A percentile compares a stretch with the other conserved stretches of the same genome.
Conservation (phyloP, 2,113 vertebrate genomes). For the Rissa tridactyla region DNA sequence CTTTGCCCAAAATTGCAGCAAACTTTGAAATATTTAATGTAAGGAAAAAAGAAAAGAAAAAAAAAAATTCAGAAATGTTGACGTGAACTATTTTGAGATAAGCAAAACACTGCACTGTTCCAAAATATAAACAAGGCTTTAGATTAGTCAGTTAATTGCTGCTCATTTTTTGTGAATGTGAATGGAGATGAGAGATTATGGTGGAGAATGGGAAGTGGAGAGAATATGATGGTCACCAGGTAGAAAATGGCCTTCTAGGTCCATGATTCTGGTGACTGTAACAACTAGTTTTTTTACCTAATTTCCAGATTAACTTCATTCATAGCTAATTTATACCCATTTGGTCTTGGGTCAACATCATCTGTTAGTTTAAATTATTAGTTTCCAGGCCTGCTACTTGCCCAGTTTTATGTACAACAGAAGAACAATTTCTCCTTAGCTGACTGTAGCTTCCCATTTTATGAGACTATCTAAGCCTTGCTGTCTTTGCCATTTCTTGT, state of each 20-base stretch:
- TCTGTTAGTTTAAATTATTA: neutral
- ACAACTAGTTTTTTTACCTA: neutral
- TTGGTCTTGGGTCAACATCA: neutral
- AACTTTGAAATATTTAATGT: neutral
- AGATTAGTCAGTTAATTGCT: rapidly evolving
- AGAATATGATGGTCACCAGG: neutral
- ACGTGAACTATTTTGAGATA: neutral
- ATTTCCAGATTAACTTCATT: neutral
- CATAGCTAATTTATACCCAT: neutral
- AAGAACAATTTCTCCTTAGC: neutral
- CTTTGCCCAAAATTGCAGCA: neutral
- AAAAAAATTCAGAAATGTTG: neutral
- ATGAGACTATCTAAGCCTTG: neutral
- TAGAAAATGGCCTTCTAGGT: neutral
- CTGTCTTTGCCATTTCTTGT: neutral
- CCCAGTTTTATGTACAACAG: neutral
- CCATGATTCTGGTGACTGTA: neutral
- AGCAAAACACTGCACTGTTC: neutral
- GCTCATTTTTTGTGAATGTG: neutral
- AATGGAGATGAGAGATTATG: neutral
- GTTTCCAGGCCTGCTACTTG: neutral
- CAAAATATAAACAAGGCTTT: neutral
- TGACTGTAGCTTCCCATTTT: neutral
- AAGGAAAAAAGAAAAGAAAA: neutral
- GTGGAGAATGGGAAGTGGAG: neutral